Evolutionary conservation across 2,113 vertebrate species (phyloP), one percentile per base, ranked within the genome.

Genomic region (Apteryx owenii): DNA sequence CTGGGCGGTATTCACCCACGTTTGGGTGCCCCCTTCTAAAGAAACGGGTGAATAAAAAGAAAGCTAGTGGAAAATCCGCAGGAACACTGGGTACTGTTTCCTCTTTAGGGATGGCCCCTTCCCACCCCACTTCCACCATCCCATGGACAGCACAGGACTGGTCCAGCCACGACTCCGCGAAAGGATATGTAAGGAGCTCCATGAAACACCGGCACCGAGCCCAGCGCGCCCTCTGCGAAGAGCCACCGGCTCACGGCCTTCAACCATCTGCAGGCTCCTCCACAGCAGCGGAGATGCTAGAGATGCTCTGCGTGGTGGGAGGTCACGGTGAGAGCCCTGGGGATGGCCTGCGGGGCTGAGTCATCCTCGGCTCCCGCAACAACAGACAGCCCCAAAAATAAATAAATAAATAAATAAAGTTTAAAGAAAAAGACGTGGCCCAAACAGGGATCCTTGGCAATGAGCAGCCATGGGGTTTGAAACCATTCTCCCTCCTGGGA

Each of bases 91-190:
- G 36, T 31, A 40, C 25, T 5, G 0, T 11, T 38, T 62, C 78
- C 54, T 31, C 18, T 3, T 78, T 26, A 77, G 88, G 79, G 72
- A 9, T 5, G 3, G 25, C 71, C 72, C 81, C 60, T 75, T 38
- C 70, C 72, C 65, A 56, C 8, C 62, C 84, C 28, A 9, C 9
- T 13, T 58, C 56, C 65, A 11, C 6, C 73, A 25, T 8, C 70
- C 44, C 70, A 17, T 0, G 1, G 66, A 44, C 10, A 10, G 36
- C 40, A 44, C 0, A 1, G 33, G 68, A 72, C 73, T 1, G 4
- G 31, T 80, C 71, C 78, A 68, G 51, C 46, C 2, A 1, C 5
- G 61, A 73, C 0, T 10, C 72, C 14, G 23, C 14, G 3, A 7
- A 68, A 46, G 40, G 28, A 40, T 21, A 8, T 28, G 40, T 36